Evolutionary conservation across 2,113 vertebrate species (phyloP), one percentile per base, ranked within the genome.

Genomic region (Garra rufa): DNA sequence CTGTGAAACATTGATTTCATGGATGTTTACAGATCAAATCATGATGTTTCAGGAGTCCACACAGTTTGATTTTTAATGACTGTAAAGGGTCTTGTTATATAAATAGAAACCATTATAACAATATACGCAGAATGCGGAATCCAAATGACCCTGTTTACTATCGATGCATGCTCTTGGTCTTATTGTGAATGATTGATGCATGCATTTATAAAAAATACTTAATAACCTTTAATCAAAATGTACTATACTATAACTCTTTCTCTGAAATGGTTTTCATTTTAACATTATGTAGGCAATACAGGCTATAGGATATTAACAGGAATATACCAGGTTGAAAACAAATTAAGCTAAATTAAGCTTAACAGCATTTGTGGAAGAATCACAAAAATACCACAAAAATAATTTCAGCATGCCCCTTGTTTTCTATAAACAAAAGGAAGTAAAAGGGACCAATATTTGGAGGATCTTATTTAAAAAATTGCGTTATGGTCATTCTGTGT

Each of bases 1-100:
- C 75, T 77, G 73, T 76, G 43, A 76, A 65, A 59, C 28, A 46
- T 26, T 76, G 38, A 83, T 76, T 48, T n/a, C 43, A 83, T 65
- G 26, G 57, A 34, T 83, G 55, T 74, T 76, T 65, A 26, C 13
- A 70, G 55, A 46, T 59, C 10, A 43, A 30, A 46, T 34, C 44
- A 69, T 55, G 63, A 46, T 67, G 19, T 57, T 59, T 77, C 9
- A 77, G 74, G 59, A 28, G 71, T 63, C 55, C 41, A 52, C 41
- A 63, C 43, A 65, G 63, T 38, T 67, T 7, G 30, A 67, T 75
- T 24, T 81, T 57, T 21, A 74, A 8, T 50, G 26, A 21, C 21
- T 21, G 10, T 43, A 65, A 24, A 57, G 21, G 46, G 81, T 69
- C 55, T 61, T n/a, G 15, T 21, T 28, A 11, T 57, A 70, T 70